phyloP scores from a whole-genome alignment of 92 coral and sea anemone species.

The Actinostola sp. region DNA sequence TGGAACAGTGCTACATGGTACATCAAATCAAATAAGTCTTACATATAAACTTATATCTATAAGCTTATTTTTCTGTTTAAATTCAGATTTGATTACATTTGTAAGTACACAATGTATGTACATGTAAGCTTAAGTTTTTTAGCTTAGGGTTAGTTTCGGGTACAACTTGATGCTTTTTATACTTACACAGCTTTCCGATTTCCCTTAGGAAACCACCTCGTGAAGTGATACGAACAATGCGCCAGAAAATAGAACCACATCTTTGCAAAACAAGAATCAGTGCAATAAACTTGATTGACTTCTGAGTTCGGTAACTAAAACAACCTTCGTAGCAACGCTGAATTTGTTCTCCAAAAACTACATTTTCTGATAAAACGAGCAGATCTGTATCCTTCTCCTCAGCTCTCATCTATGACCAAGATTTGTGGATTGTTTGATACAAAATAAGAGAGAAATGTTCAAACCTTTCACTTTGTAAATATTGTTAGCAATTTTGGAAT shows the following conservation, averaged over 20 bases:
- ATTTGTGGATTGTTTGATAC: background rate
- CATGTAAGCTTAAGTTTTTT: no score
- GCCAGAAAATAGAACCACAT: constrained; percentile 99
- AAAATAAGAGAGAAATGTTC: background rate
- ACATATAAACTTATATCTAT: no score
- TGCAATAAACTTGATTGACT: background rate
- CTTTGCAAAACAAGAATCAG: constrained; percentile 4
- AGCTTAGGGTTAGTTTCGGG: no score
- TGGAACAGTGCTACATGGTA: no score
- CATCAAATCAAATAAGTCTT: no score
- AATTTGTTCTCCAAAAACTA: no score
- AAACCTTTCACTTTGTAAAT: background rate
- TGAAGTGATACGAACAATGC: constrained; percentile 92
- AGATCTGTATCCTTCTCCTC: no score
- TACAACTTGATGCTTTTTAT: background rate
- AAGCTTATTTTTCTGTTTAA: no score
- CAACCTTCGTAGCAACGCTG: background rate
- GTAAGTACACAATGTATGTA: no score
- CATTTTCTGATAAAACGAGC: no score
- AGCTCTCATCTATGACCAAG: no score
- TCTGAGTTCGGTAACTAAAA: background rate
- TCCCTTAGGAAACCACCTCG: constrained; percentile 98
- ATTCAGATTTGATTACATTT: no score
- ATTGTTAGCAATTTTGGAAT: constrained; percentile 25
- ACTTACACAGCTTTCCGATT: constrained; percentile 91